These are phyloP conservation scores for Pycnonotus jocosus DNA, from an alignment of 2,113 vertebrate genomes.

Conservation along the genomic window DNA sequence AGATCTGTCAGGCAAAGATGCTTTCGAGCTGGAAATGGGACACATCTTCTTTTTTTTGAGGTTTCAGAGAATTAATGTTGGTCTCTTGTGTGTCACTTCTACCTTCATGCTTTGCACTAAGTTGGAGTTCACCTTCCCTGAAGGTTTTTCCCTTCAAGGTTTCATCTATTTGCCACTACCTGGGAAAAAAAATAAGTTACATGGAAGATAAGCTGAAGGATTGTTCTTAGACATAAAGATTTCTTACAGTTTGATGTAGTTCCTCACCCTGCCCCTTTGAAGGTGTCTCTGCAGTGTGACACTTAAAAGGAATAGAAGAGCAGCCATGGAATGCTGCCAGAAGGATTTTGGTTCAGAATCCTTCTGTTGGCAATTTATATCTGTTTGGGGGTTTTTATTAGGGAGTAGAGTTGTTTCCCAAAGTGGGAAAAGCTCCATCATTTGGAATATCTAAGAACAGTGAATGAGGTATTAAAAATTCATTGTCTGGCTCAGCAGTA, in stretches of 20 bases:
- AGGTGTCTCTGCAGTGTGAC: background rate
- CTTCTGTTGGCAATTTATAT: background rate
- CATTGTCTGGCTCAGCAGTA: background rate
- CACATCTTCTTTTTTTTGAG: background rate
- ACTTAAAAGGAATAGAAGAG: background rate
- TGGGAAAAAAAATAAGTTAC: background rate
- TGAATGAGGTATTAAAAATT: constrained; percentile 16
- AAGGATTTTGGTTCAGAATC: background rate
- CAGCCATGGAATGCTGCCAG: background rate
- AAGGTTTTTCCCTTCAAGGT: background rate
- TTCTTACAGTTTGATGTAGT: background rate
- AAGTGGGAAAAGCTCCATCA: background rate
- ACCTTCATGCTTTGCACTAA: background rate
- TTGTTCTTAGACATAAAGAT: background rate
- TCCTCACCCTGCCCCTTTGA: background rate
- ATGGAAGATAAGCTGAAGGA: background rate
- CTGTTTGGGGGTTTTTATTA: background rate
- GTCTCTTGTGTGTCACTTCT: background rate
- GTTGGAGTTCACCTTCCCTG: background rate
- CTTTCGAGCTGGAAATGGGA: background rate
- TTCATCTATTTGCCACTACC: background rate
- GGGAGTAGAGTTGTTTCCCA: background rate
- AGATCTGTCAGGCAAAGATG: background rate
- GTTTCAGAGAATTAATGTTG: background rate
- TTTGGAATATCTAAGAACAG: background rate